Evolutionary conservation across 2,888 invertebrate species (phyloP), one percentile per base, ranked within the genome.

Genomic region (Xiphydria camelus): DNA sequence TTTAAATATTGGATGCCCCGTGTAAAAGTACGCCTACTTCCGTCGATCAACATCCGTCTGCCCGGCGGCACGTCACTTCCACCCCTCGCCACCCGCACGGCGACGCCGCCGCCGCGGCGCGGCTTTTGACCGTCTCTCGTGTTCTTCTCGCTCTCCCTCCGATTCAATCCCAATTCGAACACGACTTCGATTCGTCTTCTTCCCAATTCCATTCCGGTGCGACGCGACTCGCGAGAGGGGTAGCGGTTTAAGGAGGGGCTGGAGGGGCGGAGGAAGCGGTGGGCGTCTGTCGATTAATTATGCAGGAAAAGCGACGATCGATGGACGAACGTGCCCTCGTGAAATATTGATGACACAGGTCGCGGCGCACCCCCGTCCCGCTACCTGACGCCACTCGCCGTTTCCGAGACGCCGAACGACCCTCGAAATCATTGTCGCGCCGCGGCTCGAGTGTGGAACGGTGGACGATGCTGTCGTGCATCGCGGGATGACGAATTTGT

Each of bases 311-410:
- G 53, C 47, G 55, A 58, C 64, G 70, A 70, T 70, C 70, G 68
- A 70, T 66, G 51, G 53, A 58, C 66, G 57, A 65, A 62, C 60
- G 60, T 59, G 61, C 56, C 56, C 54, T 49, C 58, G 52, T 70
- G 54, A 70, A 70, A 70, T 68, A 70, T 70, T 70, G 61, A 70
- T 70, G 5, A n/a, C n/a, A n/a, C n/a, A n/a, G 5, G 12, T 6
- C 12, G 2, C 29, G 5, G 9, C 6, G 6, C 10, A 60, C 55
- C 55, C 46, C 55, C 46, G 49, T 34, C 35, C 36, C 32, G n/a
- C n/a, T n/a, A 14, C 9, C 12, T 6, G 12, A 29, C 29, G 1
- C 4, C 15, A 5, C 5, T 5, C 5, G 12, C 9, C 12, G 5
- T 29, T 29, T 29, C 29, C 15, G 12, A n/a, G n/a, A n/a, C n/a